Base-by-base conservation (phyloP, 2,797 vertebrate genomes). In the Sebastes dallii region DNA sequence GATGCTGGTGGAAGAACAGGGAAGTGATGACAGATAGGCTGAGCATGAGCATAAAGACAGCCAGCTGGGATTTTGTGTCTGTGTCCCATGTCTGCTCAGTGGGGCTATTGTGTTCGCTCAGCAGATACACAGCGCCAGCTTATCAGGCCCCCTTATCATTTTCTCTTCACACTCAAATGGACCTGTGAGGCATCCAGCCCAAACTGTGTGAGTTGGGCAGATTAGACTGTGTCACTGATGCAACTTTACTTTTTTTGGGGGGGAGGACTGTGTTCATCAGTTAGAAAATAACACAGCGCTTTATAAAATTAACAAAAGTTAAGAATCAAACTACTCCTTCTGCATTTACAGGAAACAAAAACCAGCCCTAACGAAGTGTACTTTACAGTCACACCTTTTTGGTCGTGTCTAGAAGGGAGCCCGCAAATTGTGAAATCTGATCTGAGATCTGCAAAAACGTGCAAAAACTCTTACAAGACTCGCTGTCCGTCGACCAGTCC, bases 11-110 rank as follows among this genome's bases (percentile, higher is more conserved):
- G 79, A 83, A 87, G 91, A 93, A 95, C 88, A 94, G 77, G 90
- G 87, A 94, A 94, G 86, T 84, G 91, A 95, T 95, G 76, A 86
- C 54, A 92, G 94, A 95, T 95, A 91, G 78, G 50, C 71, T 73
- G 85, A 90, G 65, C 62, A 77, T 46, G 50, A 64, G 72, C 83
- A 85, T 81, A 83, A 86, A 90, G 86, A 87, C 84, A 90, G 69
- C 69, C 78, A 91, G 91, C 89, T 88, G 83, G 78, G 85, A 88
- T 91, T 82, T 74, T 80, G 75, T 80, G 74, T 77, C 69, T 87
- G 83, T 86, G 88, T 70, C 77, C 87, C 65, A 59, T 82, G 83
- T 71, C 81, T 72, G 68, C 80, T 93, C 88, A 95, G 83, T 94
- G 76, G 72, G 86, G 74, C 88, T 86, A 94, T 95, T 96, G 91